Evolutionary conservation across 2,797 vertebrate species (phyloP).

Genomic region (Pseudotriccus pelzelni): DNA sequence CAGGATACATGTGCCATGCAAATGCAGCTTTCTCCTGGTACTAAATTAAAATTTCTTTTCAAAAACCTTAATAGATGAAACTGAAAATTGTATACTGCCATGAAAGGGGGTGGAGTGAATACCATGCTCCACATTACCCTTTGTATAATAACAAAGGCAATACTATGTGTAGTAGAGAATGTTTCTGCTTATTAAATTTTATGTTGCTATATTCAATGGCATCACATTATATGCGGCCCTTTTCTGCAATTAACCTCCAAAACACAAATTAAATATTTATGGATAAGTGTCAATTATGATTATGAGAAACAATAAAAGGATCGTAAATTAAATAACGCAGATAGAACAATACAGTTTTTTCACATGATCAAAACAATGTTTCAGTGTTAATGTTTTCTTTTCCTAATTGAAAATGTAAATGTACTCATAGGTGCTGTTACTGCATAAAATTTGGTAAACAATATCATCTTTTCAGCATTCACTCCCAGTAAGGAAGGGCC

Average conservation of each 20-base stretch:
- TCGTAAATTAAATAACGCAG: conserved; percentile 59
- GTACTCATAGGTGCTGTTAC: neutral
- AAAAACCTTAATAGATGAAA: neutral
- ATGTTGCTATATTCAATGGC: conserved; percentile 41
- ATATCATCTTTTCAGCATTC: neutral
- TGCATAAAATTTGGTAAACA: conserved; percentile 9
- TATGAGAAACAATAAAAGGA: conserved; percentile 64
- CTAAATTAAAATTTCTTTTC: neutral
- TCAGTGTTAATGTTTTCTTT: neutral
- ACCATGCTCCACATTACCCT: neutral
- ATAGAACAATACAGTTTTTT: conserved; percentile 28
- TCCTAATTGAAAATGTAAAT: neutral
- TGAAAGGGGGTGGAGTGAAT: neutral
- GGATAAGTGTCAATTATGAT: conserved; percentile 41
- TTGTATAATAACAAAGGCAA: neutral
- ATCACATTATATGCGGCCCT: conserved; percentile 43
- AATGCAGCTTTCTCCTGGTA: neutral
- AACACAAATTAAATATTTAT: conserved; percentile 75
- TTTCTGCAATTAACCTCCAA: conserved; percentile 69
- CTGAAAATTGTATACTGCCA: neutral
- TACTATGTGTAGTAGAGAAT: neutral
- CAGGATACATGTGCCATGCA: neutral
- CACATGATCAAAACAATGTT: neutral
- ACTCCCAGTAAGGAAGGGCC: neutral
- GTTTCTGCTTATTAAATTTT: conserved; percentile 46